These are phyloP conservation scores for Raja brachyura DNA, from an alignment of 2,113 vertebrate genomes.

Conservation along the genomic window DNA sequence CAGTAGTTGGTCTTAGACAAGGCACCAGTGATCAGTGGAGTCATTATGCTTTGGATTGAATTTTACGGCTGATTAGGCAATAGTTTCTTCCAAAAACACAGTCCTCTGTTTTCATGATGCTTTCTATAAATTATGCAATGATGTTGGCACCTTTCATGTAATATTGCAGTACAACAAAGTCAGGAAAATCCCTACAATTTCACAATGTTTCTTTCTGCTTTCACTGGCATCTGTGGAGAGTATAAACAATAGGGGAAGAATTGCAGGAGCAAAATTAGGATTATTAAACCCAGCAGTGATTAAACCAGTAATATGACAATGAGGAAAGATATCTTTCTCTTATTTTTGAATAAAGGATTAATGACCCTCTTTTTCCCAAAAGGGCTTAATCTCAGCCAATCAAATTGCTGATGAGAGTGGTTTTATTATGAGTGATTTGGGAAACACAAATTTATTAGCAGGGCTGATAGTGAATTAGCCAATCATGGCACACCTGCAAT, in stretches of 20 bases:
- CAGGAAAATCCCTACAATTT: not conserved
- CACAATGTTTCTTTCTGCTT: not conserved
- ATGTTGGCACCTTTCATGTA: not conserved
- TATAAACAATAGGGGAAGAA: not conserved
- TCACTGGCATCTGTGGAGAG: not conserved
- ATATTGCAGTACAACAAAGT: too few relatives aligned
- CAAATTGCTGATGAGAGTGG: not conserved
- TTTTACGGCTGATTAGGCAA: constrained; percentile 21
- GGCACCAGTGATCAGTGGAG: not conserved
- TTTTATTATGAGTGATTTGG: not conserved
- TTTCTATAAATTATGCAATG: not conserved
- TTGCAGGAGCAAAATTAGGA: not conserved
- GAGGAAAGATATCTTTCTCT: not conserved
- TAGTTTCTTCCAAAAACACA: not conserved
- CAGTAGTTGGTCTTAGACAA: not conserved
- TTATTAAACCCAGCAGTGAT: not conserved
- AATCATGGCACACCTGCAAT: constrained; percentile 7
- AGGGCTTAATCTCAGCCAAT: not conserved
- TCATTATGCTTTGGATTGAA: not conserved
- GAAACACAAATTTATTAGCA: not conserved
- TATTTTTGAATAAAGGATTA: constrained; percentile 17
- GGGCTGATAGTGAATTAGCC: not conserved
- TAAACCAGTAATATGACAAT: not conserved
- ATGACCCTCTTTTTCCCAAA: not conserved
- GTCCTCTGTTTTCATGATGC: not conserved